phyloP scores from a whole-genome alignment of 2,113 vertebrate species.

The Alouatta palliata region DNA sequence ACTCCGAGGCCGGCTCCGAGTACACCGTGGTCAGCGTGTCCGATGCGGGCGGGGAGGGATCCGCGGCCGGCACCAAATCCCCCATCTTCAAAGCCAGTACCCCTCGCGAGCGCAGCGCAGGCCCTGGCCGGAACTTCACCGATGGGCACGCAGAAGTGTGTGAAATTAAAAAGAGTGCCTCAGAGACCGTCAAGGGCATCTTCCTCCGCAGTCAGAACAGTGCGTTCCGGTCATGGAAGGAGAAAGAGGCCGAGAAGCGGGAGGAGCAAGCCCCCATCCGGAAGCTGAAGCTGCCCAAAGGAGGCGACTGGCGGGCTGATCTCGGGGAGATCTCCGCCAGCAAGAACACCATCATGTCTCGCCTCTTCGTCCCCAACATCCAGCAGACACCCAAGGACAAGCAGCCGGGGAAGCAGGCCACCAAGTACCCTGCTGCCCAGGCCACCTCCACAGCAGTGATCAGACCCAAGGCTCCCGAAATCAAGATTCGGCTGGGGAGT shows the following conservation, averaged over 20 bases:
- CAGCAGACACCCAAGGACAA: slow-evolving; percentile 86
- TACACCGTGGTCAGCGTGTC: slow-evolving; percentile 82
- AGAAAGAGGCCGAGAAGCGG: slow-evolving; percentile 89
- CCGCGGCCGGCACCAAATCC: slow-evolving; percentile 81
- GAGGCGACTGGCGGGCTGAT: slow-evolving; percentile 83
- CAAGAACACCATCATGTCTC: slow-evolving; percentile 93
- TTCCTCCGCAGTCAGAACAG: slow-evolving; percentile 96
- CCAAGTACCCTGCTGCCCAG: slow-evolving; percentile 77
- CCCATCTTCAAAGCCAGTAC: slow-evolving; percentile 85
- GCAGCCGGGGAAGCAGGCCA: slow-evolving; percentile 80
- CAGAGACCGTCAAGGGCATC: slow-evolving; percentile 90
- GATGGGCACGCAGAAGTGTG: slow-evolving; percentile 79
- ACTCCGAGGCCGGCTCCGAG: slow-evolving; percentile 89
- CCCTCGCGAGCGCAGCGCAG: slow-evolving; percentile 78
- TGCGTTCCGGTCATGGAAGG: slow-evolving; percentile 96
- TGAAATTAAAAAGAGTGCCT: slow-evolving; percentile 90
- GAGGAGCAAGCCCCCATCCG: slow-evolving; percentile 81
- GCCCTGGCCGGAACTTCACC: slow-evolving; percentile 64
- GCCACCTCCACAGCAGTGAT: slow-evolving; percentile 62
- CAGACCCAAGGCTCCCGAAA: slow-evolving; percentile 90
- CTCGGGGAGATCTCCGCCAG: slow-evolving; percentile 82
- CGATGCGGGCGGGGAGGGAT: slow-evolving; percentile 72
- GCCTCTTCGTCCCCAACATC: slow-evolving; percentile 94
- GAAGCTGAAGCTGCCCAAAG: slow-evolving; percentile 74
- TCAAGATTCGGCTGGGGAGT: slow-evolving; percentile 92